Evolutionary conservation across 2,113 vertebrate species (phyloP).

Genomic region (Megatriorchis doriae): DNA sequence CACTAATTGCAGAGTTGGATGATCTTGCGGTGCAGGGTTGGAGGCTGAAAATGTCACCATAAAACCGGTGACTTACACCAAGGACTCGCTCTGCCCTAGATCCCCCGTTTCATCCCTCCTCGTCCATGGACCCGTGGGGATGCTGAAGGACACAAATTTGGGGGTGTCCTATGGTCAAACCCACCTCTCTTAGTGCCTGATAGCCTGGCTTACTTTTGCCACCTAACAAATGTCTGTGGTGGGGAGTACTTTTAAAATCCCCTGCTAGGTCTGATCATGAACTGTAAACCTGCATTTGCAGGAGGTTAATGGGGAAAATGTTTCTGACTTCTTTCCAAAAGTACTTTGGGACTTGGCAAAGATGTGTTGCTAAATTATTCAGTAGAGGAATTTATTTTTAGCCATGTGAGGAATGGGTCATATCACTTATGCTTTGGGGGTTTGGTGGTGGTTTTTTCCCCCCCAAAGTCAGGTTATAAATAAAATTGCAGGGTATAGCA

Average conservation of each 20-base stretch:
- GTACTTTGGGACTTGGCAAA: neutral
- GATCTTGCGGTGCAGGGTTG: neutral
- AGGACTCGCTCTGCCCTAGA: neutral
- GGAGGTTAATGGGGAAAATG: neutral
- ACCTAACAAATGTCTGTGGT: neutral
- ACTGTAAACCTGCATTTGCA: neutral
- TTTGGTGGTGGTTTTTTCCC: no score
- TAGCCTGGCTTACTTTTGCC: neutral
- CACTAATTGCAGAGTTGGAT: neutral
- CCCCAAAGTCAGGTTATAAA: neutral
- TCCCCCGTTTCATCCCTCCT: neutral
- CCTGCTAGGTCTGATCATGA: neutral
- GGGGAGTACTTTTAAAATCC: neutral
- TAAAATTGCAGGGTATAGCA: neutral
- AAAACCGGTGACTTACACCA: neutral
- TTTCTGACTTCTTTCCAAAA: neutral
- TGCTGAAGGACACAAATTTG: neutral
- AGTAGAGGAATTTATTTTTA: neutral
- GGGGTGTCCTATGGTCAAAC: no score
- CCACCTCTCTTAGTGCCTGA: rapidly evolving
- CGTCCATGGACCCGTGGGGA: rapidly evolving
- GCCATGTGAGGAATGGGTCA: neutral
- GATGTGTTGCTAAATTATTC: neutral
- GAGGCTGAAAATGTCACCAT: neutral
- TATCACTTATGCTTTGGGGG: neutral